These are phyloP conservation scores for Ostrea denselamellosa DNA, from an alignment of 1,140 invertebrate genomes.

Conservation along the genomic window DNA sequence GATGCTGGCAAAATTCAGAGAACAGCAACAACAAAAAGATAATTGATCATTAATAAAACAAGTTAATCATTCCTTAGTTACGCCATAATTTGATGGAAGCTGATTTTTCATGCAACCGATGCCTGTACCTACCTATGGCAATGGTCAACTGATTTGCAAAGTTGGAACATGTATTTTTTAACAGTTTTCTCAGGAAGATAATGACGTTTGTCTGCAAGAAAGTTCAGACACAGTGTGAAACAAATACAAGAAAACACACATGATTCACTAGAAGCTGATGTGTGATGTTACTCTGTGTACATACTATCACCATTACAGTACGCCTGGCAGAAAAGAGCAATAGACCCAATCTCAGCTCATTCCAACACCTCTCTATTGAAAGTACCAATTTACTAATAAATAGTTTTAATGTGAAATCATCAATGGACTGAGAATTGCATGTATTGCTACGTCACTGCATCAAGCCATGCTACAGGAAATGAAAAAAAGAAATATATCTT, in stretches of 20 bases:
- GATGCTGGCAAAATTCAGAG: no score
- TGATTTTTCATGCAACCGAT: neutral
- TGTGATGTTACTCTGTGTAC: neutral
- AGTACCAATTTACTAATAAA: neutral
- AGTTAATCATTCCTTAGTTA: neutral
- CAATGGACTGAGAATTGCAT: neutral
- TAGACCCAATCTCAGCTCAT: neutral
- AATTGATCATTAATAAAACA: neutral
- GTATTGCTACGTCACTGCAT: neutral
- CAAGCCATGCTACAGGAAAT: neutral
- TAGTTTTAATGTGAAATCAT: neutral
- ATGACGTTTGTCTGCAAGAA: slow-evolving; percentile 71
- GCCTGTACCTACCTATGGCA: slow-evolving; percentile 73
- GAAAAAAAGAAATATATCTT: slow-evolving; percentile 7
- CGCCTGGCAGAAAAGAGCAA: neutral
- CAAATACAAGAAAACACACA: slow-evolving; percentile 14
- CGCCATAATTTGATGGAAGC: no score
- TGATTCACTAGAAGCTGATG: neutral
- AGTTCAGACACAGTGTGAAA: slow-evolving; percentile 13
- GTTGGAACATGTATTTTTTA: slow-evolving; percentile 81
- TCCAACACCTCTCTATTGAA: neutral
- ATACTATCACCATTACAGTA: neutral
- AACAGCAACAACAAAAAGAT: no score
- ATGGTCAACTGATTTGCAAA: slow-evolving; percentile 76
- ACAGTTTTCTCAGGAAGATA: slow-evolving; percentile 79